Base-by-base conservation (phyloP, 2,113 vertebrate genomes). In the Mionectes macconnelli region DNA sequence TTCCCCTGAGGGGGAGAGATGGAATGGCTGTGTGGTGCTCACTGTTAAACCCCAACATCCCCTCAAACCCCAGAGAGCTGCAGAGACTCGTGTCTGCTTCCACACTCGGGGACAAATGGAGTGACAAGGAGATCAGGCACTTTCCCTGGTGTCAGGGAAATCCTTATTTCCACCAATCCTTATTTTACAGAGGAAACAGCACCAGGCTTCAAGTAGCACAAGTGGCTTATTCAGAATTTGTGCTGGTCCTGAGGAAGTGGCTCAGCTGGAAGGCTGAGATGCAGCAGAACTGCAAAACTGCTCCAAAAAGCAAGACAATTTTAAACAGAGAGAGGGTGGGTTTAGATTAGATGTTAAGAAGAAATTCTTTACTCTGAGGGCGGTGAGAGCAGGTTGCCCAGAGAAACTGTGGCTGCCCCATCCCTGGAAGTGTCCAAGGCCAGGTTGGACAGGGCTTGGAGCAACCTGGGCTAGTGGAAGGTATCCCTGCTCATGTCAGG, bases 1-100 rank as follows among this genome's bases (percentile, higher is more conserved):
- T 20, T 45, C 14, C n/a, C 20, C 10, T 0, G 2, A 11, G 15
- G 17, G 23, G 6, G 3, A 73, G 11, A 18, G 18, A 37, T 53
- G 15, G 12, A 37, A 23, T 33, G 4, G 30, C n/a, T 60, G 8
- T 16, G 24, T 53, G 39, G 5, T 50, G 20, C 53, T n/a, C 31
- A 73, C 22, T 17, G 21, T n/a, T 40, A 60, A 74, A 33, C 14
- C 47, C 7, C 56, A 63, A 8, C 20, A 23, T 10, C n/a, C 40
- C 16, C 62, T 33, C 52, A 47, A 21, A 55, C 27, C 49, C 25
- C n/a, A 31, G 2, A 17, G 77, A 33, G 5, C 19, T 63, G 77
- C 42, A 39, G 23, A 70, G 35, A 10, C 5, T 45, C 20, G 10
- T 2, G 4, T 47, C 82, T 62, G 12, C 57, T 80, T 83, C 80